A percentile compares a stretch with the other conserved stretches of the same genome.
These are phyloP conservation scores for Pantherophis guttatus DNA, from an alignment of 2,113 vertebrate genomes.

Conservation along the genomic window DNA sequence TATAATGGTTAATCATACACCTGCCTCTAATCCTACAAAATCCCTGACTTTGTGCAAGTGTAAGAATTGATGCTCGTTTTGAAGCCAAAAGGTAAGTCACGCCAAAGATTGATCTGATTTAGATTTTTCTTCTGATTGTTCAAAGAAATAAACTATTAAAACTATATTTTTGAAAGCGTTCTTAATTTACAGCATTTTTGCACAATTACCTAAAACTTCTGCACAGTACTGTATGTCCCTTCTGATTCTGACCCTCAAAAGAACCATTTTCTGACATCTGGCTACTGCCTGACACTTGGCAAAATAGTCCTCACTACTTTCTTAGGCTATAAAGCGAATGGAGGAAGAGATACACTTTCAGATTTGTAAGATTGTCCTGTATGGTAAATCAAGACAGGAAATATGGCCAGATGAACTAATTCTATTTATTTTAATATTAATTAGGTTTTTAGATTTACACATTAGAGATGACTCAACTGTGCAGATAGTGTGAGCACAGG, in stretches of 20 bases:
- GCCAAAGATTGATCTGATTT: too few species aligned
- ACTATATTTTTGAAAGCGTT: too few species aligned
- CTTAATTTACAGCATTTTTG: too few species aligned
- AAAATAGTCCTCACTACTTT: neutral
- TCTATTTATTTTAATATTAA: neutral
- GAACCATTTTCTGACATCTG: neutral
- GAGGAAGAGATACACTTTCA: neutral
- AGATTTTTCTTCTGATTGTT: too few species aligned
- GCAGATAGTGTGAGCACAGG: neutral
- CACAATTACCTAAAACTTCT: too few species aligned
- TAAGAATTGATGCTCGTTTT: neutral
- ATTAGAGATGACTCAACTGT: neutral
- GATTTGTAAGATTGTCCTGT: neutral
- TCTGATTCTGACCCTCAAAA: neutral
- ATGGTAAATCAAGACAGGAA: neutral
- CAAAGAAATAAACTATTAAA: too few species aligned
- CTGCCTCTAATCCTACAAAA: neutral
- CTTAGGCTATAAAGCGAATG: neutral
- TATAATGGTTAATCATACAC: neutral
- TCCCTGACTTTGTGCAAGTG: neutral
- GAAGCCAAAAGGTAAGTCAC: too few species aligned
- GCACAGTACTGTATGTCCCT: neutral
- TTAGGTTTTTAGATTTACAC: neutral
- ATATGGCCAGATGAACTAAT: neutral
- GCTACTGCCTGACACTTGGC: neutral